Conservation (phyloP, 2,797 vertebrate genomes). For the Sciurus carolinensis region DNA sequence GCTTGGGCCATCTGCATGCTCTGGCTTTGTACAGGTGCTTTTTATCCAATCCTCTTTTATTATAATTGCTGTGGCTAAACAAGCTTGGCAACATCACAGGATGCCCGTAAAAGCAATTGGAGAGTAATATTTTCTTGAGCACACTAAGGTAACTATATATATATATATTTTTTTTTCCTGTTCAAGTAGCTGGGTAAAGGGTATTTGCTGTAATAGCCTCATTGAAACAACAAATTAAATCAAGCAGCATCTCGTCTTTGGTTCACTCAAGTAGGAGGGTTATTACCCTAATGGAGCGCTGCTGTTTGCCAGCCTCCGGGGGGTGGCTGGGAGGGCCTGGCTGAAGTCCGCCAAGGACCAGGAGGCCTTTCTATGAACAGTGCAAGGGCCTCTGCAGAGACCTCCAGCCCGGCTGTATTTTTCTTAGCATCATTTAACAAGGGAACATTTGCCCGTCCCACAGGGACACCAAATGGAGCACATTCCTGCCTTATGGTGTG, state of each 20-base stretch:
- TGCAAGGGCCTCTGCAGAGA: conserved; percentile 81
- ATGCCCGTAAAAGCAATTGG: conserved; percentile 69
- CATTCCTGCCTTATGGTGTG: conserved; percentile 42
- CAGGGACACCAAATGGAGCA: background rate
- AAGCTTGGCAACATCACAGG: conserved; percentile 52
- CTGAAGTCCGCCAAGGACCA: conserved; percentile 35
- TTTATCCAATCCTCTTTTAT: conserved; percentile 11
- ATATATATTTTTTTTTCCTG: conserved; percentile 53
- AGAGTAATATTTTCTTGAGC: conserved; percentile 63
- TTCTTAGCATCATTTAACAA: conserved; percentile 74
- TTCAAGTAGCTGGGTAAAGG: conserved; percentile 62
- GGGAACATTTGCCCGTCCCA: conserved; percentile 75
- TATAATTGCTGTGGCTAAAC: conserved; percentile 74
- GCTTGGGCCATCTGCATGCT: conserved; percentile 31
- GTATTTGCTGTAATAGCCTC: conserved; percentile 72
- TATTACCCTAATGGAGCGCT: conserved; percentile 42
- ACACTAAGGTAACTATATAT: background rate
- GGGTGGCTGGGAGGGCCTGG: conserved; percentile 74
- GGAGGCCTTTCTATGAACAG: conserved; percentile 67
- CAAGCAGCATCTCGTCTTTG: conserved; percentile 60
- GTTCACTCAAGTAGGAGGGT: conserved; percentile 61
- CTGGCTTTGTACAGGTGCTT: conserved; percentile 22
- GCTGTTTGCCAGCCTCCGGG: conserved; percentile 19
- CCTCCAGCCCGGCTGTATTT: conserved; percentile 52
- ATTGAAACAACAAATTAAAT: conserved; percentile 79